A percentile compares a stretch with the other conserved stretches of the same genome.
Evolutionary conservation across 2,797 vertebrate genomes (phyloP).

Genomic region (Saxicola maurus): DNA sequence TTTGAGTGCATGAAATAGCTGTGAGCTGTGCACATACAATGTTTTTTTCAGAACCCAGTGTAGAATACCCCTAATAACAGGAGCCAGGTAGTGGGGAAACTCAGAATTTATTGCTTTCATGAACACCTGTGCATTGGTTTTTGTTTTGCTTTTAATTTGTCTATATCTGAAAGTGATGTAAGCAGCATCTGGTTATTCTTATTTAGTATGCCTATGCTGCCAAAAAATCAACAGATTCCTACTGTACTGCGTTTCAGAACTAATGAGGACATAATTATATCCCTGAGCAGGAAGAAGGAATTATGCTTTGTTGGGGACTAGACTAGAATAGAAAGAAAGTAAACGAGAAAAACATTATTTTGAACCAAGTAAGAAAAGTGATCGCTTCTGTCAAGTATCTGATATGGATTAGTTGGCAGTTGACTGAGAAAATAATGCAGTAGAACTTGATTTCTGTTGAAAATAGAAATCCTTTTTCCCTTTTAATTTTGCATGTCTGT

Average conservation of each 20-base stretch:
- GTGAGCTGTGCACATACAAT: neutral
- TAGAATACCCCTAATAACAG: neutral
- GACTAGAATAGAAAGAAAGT: conserved; percentile 29
- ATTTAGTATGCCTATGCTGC: conserved; percentile 37
- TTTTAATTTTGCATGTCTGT: neutral
- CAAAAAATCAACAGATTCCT: conserved; percentile 59
- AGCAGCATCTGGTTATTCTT: conserved; percentile 64
- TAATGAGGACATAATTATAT: conserved; percentile 66
- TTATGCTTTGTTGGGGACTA: conserved; percentile 43
- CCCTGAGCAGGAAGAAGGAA: conserved; percentile 53
- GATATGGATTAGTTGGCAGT: neutral
- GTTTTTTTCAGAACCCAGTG: neutral
- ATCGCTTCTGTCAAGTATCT: neutral
- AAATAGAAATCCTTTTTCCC: neutral
- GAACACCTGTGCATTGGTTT: conserved; percentile 43
- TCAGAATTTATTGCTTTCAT: conserved; percentile 19
- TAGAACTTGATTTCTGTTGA: neutral
- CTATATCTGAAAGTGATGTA: conserved; percentile 56
- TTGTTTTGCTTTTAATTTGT: conserved; percentile 60
- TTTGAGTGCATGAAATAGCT: conserved; percentile 15
- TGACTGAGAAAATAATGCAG: neutral
- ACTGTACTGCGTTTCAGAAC: conserved; percentile 53
- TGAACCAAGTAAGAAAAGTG: conserved; percentile 12
- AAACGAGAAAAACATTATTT: conserved; percentile 10
- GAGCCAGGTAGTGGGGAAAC: neutral